Percentiles rank a stretch among this genome's conserved stretches.
These are phyloP conservation scores for Paradoxurus hermaphroditus DNA, from an alignment of 2,113 vertebrate genomes.

Conservation along the genomic window DNA sequence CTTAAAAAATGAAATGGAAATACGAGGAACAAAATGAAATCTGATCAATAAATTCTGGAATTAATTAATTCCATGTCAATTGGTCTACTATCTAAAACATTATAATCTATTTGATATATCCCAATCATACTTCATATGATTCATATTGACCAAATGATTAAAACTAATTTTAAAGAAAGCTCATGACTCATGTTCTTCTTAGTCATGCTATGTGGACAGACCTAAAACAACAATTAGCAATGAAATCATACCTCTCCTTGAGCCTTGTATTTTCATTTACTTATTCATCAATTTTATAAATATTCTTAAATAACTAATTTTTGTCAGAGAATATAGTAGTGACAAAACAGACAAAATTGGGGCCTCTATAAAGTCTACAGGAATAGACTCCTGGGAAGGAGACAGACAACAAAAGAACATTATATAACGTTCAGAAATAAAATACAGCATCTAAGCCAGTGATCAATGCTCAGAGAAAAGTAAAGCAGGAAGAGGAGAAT, in stretches of 20 bases:
- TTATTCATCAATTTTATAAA: not conserved
- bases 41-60: not conserved
- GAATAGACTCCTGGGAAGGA: not conserved
- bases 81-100: not conserved
- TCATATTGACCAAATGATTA: not conserved
- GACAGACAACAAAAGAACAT: not conserved
- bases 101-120: not conserved
- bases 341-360: not conserved
- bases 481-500: not conserved
- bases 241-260: not conserved
- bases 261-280: not conserved
- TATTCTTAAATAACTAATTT: not conserved
- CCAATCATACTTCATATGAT: not conserved
- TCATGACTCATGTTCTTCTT: not conserved
- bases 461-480: not conserved
- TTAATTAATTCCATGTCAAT: not conserved
- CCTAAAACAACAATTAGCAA: not conserved
- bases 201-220: not conserved
- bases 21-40: not conserved
- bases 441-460: not conserved
- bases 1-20: not conserved
- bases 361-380: not conserved
- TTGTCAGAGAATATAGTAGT: not conserved
- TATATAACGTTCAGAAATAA: not conserved
- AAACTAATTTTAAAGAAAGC: not conserved